Evolutionary conservation across 35 echinoderm and acorn worm genomes (phyloP).

Genomic region (Lytechinus variegatus): DNA sequence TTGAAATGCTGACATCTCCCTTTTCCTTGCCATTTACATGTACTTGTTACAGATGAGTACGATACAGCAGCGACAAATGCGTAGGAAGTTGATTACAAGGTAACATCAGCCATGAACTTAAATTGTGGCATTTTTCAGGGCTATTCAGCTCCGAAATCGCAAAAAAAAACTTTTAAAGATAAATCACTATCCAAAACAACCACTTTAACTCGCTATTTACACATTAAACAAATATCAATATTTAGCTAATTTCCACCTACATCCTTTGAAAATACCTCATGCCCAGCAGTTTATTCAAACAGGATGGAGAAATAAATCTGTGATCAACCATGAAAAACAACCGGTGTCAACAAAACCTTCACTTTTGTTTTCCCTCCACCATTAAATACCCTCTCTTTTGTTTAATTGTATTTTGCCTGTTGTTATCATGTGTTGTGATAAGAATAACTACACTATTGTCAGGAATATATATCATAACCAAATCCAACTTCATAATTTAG

Average conservation of each 20-base stretch:
- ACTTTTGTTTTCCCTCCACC: not conserved
- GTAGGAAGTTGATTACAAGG: not conserved
- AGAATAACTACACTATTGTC: too few relatives aligned
- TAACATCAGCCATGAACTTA: not conserved
- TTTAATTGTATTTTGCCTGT: not conserved
- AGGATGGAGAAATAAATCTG: not conserved
- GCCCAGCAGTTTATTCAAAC: not conserved
- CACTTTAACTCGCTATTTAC: not conserved
- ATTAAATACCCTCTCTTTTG: not conserved
- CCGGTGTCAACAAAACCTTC: not conserved
- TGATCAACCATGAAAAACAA: not conserved
- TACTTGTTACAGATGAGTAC: not conserved
- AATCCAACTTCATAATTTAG: too few relatives aligned
- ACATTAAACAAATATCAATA: constrained; percentile 14
- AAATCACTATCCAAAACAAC: not conserved
- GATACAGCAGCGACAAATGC: not conserved
- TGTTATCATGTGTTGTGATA: not conserved
- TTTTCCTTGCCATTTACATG: not conserved
- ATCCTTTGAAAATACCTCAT: not conserved
- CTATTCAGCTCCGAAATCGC: not conserved
- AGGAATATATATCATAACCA: too few relatives aligned
- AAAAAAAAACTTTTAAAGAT: not conserved
- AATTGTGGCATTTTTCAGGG: not conserved
- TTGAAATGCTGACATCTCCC: too few relatives aligned
- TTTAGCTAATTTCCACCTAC: not conserved